These are phyloP conservation scores for Euleptes europaea DNA, from an alignment of 2,113 vertebrate species.

Conservation along the genomic window DNA sequence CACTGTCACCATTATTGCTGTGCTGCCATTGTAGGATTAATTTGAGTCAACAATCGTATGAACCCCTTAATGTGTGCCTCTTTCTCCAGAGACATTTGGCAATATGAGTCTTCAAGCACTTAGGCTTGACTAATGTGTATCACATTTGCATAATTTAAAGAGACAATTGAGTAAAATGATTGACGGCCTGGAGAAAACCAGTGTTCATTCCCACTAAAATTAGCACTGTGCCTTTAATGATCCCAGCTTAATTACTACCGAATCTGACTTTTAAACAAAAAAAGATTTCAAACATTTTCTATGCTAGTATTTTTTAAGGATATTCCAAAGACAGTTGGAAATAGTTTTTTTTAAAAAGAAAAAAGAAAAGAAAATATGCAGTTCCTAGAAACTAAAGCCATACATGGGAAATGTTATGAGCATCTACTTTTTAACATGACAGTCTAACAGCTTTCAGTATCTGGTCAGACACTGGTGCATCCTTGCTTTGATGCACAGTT, in stretches of 20 bases:
- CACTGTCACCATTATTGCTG: slow-evolving; percentile 48
- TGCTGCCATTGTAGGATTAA: slow-evolving; percentile 51
- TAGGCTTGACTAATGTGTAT: slow-evolving; percentile 68
- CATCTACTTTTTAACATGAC: no score
- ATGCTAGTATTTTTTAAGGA: slow-evolving; percentile 5
- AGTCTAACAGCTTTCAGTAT: no score
- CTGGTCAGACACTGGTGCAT: no score
- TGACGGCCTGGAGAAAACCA: slow-evolving; percentile 65
- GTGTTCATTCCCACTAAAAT: slow-evolving; percentile 61
- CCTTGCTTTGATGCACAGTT: no score
- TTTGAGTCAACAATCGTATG: slow-evolving; percentile 68
- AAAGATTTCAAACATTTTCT: slow-evolving; percentile 30
- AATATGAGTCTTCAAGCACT: slow-evolving; percentile 69
- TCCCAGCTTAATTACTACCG: slow-evolving; percentile 50
- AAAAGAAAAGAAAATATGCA: no score
- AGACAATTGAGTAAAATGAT: slow-evolving; percentile 71
- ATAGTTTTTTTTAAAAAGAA: slow-evolving; percentile 10
- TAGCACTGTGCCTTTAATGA: slow-evolving; percentile 57
- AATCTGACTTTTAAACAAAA: slow-evolving; percentile 46
- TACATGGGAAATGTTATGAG: neutral
- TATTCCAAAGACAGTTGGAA: neutral
- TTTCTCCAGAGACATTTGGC: slow-evolving; percentile 66
- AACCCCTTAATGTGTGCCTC: slow-evolving; percentile 64
- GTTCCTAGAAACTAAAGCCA: slow-evolving; percentile 22
- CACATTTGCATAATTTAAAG: slow-evolving; percentile 73